Conservation (phyloP, 1,140 invertebrate genomes). For the Phymorhynchus buccinoides region DNA sequence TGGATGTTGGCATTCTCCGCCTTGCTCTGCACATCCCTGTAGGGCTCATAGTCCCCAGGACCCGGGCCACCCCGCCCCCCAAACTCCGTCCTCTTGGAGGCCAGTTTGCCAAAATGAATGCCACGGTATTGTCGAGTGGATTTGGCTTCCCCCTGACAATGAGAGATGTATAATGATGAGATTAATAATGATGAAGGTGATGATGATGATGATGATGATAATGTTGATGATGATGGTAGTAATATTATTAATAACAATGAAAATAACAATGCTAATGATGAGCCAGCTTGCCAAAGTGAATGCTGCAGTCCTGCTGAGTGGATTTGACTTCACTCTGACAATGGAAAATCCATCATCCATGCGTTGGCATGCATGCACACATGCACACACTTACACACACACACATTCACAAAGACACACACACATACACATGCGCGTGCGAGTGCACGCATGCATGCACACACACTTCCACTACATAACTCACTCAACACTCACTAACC, state of each 20-base stretch:
- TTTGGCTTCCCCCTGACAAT: constrained; percentile 52
- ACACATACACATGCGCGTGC: too few relatives aligned
- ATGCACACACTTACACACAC: background rate
- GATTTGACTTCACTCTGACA: constrained; percentile 55
- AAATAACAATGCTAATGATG: too few relatives aligned
- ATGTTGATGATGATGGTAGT: too few relatives aligned
- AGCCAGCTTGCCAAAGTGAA: constrained; percentile 70
- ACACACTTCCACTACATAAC: too few relatives aligned
- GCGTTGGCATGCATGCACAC: constrained; percentile 19
- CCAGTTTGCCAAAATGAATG: constrained; percentile 69
- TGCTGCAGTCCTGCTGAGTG: constrained; percentile 67
- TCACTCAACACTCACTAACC: too few relatives aligned
- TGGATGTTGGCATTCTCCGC: constrained; percentile 67
- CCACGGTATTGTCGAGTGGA: constrained; percentile 68
- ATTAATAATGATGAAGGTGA: too few relatives aligned
- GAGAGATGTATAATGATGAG: background rate
- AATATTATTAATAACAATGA: too few relatives aligned
- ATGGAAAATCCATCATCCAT: too few relatives aligned
- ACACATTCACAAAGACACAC: background rate
- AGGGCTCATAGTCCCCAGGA: constrained; percentile 72
- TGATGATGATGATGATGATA: too few relatives aligned
- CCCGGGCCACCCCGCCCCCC: constrained; percentile 66
- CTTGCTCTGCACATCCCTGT: constrained; percentile 43
- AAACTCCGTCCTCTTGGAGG: constrained; percentile 65
- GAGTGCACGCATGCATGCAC: too few relatives aligned